phyloP scores from a whole-genome alignment of 2,797 vertebrate species.

The Hozukius guyotensis region DNA sequence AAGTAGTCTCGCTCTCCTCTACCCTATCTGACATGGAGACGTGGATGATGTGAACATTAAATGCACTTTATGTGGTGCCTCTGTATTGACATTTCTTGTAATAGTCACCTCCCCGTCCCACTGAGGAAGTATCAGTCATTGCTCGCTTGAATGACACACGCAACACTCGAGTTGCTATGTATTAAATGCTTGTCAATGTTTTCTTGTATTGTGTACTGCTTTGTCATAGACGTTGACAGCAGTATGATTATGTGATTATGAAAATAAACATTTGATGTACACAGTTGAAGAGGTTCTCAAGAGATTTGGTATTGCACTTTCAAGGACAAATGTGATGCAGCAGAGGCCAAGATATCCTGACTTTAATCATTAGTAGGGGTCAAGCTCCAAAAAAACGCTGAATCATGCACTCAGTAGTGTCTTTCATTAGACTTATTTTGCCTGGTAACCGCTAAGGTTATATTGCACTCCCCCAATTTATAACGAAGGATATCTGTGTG shows the following conservation, averaged over 20 bases:
- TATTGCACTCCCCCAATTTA: not conserved
- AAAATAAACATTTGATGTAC: not conserved
- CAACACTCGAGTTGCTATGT: not conserved
- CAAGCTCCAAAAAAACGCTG: not conserved
- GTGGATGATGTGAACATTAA: constrained; percentile 59
- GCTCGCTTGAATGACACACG: not conserved
- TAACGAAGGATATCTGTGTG: not conserved
- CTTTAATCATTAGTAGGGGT: no score
- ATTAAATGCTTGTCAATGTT: not conserved
- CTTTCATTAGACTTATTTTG: not conserved
- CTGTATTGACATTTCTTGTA: constrained; percentile 29
- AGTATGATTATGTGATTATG: not conserved
- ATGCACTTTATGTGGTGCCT: constrained; percentile 26
- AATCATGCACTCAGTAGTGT: not conserved
- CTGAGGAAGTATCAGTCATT: constrained; percentile 4
- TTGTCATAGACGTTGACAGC: not conserved
- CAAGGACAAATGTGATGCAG: not conserved
- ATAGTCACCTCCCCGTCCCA: not conserved
- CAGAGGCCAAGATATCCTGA: no score
- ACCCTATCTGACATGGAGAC: constrained; percentile 35
- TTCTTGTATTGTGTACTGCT: not conserved
- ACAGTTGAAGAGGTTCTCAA: not conserved
- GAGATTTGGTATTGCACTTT: not conserved
- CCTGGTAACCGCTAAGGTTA: not conserved
- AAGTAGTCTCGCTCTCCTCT: constrained; percentile 16